Conservation (phyloP, 2,888 invertebrate species). For the Lysandra coridon region DNA sequence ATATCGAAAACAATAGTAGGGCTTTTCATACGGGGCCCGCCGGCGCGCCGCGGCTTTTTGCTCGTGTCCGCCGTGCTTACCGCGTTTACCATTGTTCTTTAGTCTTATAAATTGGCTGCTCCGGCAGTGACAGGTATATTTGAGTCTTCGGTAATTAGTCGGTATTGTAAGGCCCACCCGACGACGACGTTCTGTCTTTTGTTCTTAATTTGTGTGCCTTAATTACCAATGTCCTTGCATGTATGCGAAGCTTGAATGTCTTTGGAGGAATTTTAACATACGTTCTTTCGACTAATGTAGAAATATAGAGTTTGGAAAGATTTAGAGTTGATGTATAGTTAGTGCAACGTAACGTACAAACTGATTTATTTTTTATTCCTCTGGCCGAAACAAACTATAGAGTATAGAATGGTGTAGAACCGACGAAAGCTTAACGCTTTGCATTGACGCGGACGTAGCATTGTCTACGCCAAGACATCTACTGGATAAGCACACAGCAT, state of each 20-base stretch:
- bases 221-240: slow-evolving; percentile 9
- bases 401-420: neutral
- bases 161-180: slow-evolving; percentile 78
- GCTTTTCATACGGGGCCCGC: slow-evolving; percentile 40
- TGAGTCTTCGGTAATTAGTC: slow-evolving; percentile 80
- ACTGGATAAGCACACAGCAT: too few relatives aligned
- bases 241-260: neutral
- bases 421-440: too few relatives aligned
- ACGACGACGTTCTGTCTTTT: slow-evolving; percentile 55
- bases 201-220: slow-evolving; percentile 36
- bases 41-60: slow-evolving; percentile 67
- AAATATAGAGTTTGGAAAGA: neutral
- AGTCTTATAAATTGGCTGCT: slow-evolving; percentile 76
- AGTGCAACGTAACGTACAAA: neutral
- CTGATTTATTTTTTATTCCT: neutral
- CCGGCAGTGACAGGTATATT: slow-evolving; percentile 78
- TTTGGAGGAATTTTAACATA: neutral
- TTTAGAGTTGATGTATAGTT: neutral
- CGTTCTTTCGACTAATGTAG: neutral
- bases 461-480: neutral
- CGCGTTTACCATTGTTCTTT: slow-evolving; percentile 77
- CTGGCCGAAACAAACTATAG: neutral
- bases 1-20: slow-evolving; percentile 47
- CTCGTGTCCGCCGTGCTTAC: slow-evolving; percentile 74
- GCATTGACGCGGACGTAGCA: too few relatives aligned